Evolutionary conservation across 64 coral and sea anemone species (phyloP), one percentile per base, ranked within the genome.

Genomic region (Hydrozoanthus tunicans): DNA sequence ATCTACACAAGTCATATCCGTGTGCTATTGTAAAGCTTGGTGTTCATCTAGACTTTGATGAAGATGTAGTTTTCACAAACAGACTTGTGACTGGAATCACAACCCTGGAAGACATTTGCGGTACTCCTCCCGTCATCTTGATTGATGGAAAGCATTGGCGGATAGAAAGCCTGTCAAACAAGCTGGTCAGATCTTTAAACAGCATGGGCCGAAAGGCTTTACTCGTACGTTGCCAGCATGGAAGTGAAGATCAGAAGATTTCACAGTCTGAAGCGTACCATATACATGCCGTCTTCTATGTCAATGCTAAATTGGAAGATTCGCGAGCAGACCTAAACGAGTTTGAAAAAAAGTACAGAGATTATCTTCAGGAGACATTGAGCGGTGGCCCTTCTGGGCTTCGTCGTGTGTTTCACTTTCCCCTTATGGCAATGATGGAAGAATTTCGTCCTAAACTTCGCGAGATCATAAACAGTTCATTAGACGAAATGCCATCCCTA

Each of bases 321-420:
- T 96, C 94, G 0, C 11, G 15, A 23, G 91, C 94, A 23, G 94
- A 96, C 57, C 74, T 93, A 4, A 74, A 81, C 6, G 91, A 96
- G 58, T 96, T 96, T 54, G 62, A 93, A 64, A 10, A 32, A 0
- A 96, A 93, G 53, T 96, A 96, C 63, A 96, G 77, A 6, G 94
- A 93, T 70, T 93, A 79, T 79, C 90, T 96, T 13, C 56, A 75
- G n/a, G 43, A 91, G 58, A 86, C 73, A 0, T 62, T 92, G 8
- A 58, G 52, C 12, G 61, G 71, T 63, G 86, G 9, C 25, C 4
- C 51, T 2, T 59, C 64, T 0, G 74, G 75, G 0, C 86, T 82
- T 32, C 75, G 86, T 1, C 91, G 94, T 63, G 94, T 96, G 5
- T 96, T 96, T 58, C 94, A 96, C 65, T 96, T 96, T 58, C 94